Conservation (phyloP, 1,140 invertebrate genomes). For the Drosophila azteca region DNA sequence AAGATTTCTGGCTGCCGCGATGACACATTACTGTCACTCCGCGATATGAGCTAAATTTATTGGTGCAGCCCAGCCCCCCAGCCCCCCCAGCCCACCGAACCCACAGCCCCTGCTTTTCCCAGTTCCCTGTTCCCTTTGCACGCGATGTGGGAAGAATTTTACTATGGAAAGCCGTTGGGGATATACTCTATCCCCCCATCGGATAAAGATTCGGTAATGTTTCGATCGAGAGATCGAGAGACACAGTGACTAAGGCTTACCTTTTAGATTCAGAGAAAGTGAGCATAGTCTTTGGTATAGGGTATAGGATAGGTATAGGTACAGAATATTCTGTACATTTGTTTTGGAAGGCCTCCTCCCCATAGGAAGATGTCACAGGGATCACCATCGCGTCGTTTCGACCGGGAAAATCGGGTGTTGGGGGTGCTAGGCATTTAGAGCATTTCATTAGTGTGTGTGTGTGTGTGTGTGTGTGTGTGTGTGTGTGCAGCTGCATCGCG, state of each 20-base stretch:
- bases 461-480: constrained; percentile 31
- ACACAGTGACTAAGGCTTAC: constrained; percentile 10
- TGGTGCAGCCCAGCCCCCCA: constrained; percentile 41
- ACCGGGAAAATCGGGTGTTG: constrained; percentile 7
- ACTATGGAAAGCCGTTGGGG: too few relatives aligned
- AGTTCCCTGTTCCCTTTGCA: background rate
- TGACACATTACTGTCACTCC: constrained; percentile 79
- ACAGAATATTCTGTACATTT: constrained; percentile 33
- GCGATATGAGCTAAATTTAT: constrained; percentile 79
- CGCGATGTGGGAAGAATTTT: too few relatives aligned
- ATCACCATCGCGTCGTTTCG: constrained; percentile 30
- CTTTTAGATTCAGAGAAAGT: constrained; percentile 13
- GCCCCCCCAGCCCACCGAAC: too few relatives aligned
- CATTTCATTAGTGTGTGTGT: constrained; percentile 58
- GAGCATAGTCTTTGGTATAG: too few relatives aligned
- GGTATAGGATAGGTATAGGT: too few relatives aligned
- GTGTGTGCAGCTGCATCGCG: constrained; percentile 14
- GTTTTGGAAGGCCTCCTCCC: constrained; percentile 34
- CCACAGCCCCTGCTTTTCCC: constrained; percentile 10
- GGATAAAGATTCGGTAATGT: too few relatives aligned
- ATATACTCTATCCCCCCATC: too few relatives aligned
- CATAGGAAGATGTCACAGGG: constrained; percentile 62
- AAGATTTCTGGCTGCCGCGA: constrained; percentile 67
- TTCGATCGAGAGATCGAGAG: too few relatives aligned
- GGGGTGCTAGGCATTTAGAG: constrained; percentile 29